phyloP scores from a whole-genome alignment of 2,113 vertebrate species.

The Choloepus hoffmanni region DNA sequence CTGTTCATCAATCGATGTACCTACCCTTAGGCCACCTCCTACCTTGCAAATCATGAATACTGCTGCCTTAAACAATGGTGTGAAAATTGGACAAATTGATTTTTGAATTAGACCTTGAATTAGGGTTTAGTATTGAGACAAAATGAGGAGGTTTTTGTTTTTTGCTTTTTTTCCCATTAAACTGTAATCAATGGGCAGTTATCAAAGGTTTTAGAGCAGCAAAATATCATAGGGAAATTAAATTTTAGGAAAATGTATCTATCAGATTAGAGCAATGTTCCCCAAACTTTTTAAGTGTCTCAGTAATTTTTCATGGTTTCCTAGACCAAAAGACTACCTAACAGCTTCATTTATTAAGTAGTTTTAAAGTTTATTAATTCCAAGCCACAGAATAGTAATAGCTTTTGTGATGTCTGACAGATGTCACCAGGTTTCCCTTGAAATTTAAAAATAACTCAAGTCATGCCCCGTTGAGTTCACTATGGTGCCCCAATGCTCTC shows the following conservation, averaged over 20 bases:
- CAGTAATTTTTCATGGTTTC: background rate
- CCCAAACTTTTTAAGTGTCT: background rate
- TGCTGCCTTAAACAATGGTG: no score
- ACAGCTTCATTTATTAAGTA: background rate
- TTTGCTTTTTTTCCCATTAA: background rate
- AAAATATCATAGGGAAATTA: background rate
- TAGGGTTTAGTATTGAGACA: background rate
- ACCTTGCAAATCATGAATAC: no score
- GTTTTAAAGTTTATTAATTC: background rate
- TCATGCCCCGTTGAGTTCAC: background rate
- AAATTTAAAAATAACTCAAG: constrained; percentile 1
- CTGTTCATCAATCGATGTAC: no score
- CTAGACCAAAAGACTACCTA: background rate
- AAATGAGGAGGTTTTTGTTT: background rate
- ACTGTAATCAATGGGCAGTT: background rate
- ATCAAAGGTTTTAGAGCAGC: background rate
- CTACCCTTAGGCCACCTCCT: no score
- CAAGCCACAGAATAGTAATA: background rate
- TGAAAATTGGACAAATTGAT: no score
- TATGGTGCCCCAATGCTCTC: background rate
- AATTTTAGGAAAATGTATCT: background rate
- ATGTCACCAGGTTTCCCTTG: background rate
- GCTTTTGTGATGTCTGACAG: background rate
- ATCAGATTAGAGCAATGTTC: background rate
- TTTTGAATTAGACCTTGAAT: background rate